Evolutionary conservation across 2,888 invertebrate genomes (phyloP).

Genomic region (Aethes cnicana): DNA sequence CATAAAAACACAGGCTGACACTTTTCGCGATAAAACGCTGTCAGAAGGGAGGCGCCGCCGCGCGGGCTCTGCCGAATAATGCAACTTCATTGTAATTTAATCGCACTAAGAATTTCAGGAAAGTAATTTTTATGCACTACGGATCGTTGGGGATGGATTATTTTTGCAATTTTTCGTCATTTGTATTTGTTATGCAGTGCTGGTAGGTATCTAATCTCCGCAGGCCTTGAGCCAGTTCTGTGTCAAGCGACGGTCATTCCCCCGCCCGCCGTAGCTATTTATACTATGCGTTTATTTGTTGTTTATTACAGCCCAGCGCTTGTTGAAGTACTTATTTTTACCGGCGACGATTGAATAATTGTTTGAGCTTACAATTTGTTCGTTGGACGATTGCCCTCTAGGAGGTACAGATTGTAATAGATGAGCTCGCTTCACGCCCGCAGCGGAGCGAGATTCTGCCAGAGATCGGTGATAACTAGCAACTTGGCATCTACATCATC

Average conservation of each 20-base stretch:
- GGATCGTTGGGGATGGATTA: slow-evolving; percentile 46
- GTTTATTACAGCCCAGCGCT: slow-evolving; percentile 60
- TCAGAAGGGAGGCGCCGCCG: slow-evolving; percentile 55
- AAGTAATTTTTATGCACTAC: slow-evolving; percentile 32
- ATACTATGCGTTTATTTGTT: slow-evolving; percentile 71
- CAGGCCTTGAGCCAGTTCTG: slow-evolving; percentile 79
- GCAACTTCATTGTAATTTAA: slow-evolving; percentile 66
- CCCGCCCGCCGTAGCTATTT: slow-evolving; percentile 70
- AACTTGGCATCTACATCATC: neutral
- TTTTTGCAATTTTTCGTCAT: slow-evolving; percentile 65
- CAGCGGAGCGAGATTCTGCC: slow-evolving; percentile 8
- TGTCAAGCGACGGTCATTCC: slow-evolving; percentile 79
- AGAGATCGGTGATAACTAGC: slow-evolving; percentile 13
- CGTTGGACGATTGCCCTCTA: slow-evolving; percentile 12
- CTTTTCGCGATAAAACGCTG: slow-evolving; percentile 71
- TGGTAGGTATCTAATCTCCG: slow-evolving; percentile 78
- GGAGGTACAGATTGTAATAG: slow-evolving; percentile 22
- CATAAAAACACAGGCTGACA: slow-evolving; percentile 70
- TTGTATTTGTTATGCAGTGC: slow-evolving; percentile 64
- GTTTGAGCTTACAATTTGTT: slow-evolving; percentile 42
- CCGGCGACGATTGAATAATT: slow-evolving; percentile 58
- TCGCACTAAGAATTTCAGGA: slow-evolving; percentile 40
- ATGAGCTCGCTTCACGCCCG: slow-evolving; percentile 6
- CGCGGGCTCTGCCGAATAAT: slow-evolving; percentile 51
- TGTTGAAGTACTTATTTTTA: slow-evolving; percentile 50